phyloP scores from a whole-genome alignment of 2,113 vertebrate genomes.

The Gadus chalcogrammus region DNA sequence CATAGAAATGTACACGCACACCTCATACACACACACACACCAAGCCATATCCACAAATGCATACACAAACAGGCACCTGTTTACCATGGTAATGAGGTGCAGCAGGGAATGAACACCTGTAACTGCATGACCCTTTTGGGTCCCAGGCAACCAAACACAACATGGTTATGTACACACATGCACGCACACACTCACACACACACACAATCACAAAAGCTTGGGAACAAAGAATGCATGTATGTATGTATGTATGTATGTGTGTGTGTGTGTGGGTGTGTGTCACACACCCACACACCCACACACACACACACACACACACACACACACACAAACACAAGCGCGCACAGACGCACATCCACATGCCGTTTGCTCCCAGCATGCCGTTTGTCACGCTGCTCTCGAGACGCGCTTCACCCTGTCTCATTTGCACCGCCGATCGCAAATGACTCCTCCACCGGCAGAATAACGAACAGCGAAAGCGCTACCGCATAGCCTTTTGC shows the following conservation, averaged over 20 bases:
- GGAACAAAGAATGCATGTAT: background rate
- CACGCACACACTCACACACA: too few relatives aligned
- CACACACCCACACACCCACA: background rate
- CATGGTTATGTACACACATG: slow-evolving; percentile 27
- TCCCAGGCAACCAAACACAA: slow-evolving; percentile 19
- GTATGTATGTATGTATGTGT: too few relatives aligned
- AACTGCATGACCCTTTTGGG: slow-evolving; percentile 54
- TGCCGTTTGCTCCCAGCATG: slow-evolving; percentile 12
- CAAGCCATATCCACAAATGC: background rate
- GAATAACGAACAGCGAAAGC: slow-evolving; percentile 52
- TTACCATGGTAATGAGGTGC: slow-evolving; percentile 64
- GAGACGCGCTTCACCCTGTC: slow-evolving; percentile 25
- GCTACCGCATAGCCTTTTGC: slow-evolving; percentile 21
- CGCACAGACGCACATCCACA: slow-evolving; percentile 13
- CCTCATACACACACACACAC: slow-evolving; percentile 2
- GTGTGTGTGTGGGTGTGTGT: too few relatives aligned
- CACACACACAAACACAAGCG: background rate
- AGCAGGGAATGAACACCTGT: slow-evolving; percentile 61
- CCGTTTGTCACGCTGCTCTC: slow-evolving; percentile 39
- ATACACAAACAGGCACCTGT: slow-evolving; percentile 43
- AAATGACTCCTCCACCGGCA: slow-evolving; percentile 45
- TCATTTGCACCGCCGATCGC: slow-evolving; percentile 38
- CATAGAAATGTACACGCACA: slow-evolving; percentile 20
- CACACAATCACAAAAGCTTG: slow-evolving; percentile 2
- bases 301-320: background rate